Evolutionary conservation across 2,797 vertebrate genomes (phyloP).

Genomic region (Rhabdomys pumilio): DNA sequence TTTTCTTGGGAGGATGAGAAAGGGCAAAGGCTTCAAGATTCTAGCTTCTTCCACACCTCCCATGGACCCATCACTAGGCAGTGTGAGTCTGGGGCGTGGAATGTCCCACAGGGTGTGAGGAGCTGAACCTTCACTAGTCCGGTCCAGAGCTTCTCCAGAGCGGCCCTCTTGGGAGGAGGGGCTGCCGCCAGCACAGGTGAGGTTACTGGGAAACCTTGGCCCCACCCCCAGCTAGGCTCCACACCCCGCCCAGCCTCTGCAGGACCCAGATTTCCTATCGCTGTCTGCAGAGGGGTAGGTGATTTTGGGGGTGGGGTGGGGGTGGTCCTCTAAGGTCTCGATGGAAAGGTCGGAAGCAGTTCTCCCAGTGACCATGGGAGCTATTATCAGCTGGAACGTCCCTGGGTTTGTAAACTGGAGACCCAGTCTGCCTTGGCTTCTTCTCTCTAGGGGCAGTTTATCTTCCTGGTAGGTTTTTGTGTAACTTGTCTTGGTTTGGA

Average conservation of each 20-base stretch:
- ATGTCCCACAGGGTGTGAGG: conserved; percentile 61
- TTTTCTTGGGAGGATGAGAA: conserved; percentile 43
- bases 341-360: background rate
- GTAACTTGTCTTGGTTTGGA: conserved; percentile 37
- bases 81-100: conserved; percentile 31
- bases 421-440: conserved; percentile 3
- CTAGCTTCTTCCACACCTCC: background rate
- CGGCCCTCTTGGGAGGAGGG: conserved; percentile 22
- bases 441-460: conserved; percentile 22
- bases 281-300: conserved; percentile 65
- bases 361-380: background rate
- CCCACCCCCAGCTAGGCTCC: conserved; percentile 57
- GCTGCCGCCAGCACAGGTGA: conserved; percentile 69
- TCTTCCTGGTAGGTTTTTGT: conserved; percentile 73
- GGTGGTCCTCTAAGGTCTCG: background rate
- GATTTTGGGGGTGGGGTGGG: background rate
- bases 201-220: conserved; percentile 59
- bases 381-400: background rate
- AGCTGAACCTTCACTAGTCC: background rate
- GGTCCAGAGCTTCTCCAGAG: background rate
- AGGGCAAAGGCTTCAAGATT: background rate
- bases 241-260: conserved; percentile 45
- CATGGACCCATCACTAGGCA: background rate
- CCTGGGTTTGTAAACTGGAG: conserved; percentile 12
- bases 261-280: conserved; percentile 50